A percentile compares a stretch with the other conserved stretches of the same genome.
These are phyloP conservation scores for Scytalopus superciliaris DNA, from an alignment of 2,113 vertebrate species.

Conservation along the genomic window DNA sequence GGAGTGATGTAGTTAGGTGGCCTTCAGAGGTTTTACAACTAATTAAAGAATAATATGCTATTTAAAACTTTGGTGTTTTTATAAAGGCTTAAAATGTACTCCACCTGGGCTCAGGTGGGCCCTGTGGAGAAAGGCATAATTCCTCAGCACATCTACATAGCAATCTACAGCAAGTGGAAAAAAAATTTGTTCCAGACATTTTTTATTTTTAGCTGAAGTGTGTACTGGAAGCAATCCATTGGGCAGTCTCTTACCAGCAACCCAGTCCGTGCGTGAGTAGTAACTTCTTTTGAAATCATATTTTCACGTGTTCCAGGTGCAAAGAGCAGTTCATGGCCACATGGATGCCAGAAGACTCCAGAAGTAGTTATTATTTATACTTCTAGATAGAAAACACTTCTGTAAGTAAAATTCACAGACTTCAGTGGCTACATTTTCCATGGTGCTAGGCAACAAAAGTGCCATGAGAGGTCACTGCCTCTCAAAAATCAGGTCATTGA, in stretches of 20 bases:
- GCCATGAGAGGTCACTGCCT: neutral
- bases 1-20: neutral
- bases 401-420: neutral
- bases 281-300: slow-evolving; percentile 3
- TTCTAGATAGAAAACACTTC: neutral
- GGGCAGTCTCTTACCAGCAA: neutral
- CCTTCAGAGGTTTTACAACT: neutral
- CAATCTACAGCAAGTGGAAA: neutral
- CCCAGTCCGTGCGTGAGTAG: fast-evolving
- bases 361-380: neutral
- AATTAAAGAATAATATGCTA: neutral
- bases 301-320: neutral
- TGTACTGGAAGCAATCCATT: neutral
- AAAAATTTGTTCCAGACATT: neutral
- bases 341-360: neutral
- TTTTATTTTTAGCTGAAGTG: neutral
- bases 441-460: neutral
- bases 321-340: neutral
- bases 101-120: neutral
- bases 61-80: neutral
- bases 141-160: neutral
- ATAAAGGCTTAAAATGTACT: neutral
- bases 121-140: neutral
- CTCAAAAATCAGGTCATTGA: neutral
- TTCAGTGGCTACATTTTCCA: neutral